Evolutionary conservation across 2,888 invertebrate species (phyloP).

Genomic region (Cephonodes hylas): DNA sequence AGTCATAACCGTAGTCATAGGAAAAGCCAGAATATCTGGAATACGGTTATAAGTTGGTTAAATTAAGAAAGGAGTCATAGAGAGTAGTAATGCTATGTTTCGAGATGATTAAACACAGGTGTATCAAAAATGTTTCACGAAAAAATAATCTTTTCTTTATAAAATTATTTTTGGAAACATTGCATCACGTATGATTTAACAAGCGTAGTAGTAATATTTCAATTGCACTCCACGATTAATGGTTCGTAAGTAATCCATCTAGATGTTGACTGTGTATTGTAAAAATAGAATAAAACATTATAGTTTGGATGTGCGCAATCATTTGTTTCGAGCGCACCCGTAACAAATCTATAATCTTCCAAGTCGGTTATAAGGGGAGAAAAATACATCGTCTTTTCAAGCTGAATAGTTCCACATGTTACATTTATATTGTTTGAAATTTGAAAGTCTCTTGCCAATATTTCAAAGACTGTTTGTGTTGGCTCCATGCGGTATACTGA

Average conservation of each 20-base stretch:
- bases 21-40: too few relatives aligned
- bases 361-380: background rate
- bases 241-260: background rate
- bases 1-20: too few relatives aligned
- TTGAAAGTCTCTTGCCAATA: background rate
- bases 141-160: too few relatives aligned
- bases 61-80: too few relatives aligned
- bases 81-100: too few relatives aligned
- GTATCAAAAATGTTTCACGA: too few relatives aligned
- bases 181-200: background rate
- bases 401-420: background rate
- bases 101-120: too few relatives aligned
- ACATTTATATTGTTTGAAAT: background rate
- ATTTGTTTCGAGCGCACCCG: background rate
- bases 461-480: background rate
- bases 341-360: conserved; percentile 8
- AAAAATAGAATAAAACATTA: background rate
- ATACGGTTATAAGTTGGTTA: too few relatives aligned
- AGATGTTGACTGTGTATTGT: background rate
- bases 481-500: background rate
- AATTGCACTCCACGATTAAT: background rate
- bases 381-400: background rate
- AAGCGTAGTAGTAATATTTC: background rate
- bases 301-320: background rate
- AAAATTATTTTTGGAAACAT: background rate